A percentile compares a stretch with the other conserved stretches of the same genome.
These are phyloP conservation scores for Cliona cf. orientalis DNA, from an alignment of 37 sponge, comb jelly and placozoan species.

Conservation along the genomic window DNA sequence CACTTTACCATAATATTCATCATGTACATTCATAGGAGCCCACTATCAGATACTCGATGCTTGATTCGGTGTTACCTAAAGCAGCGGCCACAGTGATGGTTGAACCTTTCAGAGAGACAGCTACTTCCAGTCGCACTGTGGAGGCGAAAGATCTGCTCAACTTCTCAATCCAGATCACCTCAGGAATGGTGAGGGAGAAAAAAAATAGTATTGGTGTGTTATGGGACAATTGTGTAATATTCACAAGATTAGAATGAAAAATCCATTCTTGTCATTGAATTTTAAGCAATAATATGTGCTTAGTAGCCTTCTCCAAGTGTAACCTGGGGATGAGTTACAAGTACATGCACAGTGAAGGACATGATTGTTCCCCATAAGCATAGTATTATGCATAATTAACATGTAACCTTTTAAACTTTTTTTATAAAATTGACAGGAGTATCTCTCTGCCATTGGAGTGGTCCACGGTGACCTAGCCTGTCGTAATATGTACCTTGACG, in stretches of 20 bases:
- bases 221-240: not conserved
- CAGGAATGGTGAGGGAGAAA: slow-evolving; percentile 42
- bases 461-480: slow-evolving; percentile 76
- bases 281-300: not conserved
- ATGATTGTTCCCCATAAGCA: not conserved
- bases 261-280: not conserved
- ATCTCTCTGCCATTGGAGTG: slow-evolving; percentile 48
- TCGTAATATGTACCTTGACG: slow-evolving; percentile 62
- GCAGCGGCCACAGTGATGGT: too few relatives aligned
- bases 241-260: not conserved
- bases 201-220: not conserved
- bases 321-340: not conserved
- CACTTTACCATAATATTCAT: too few relatives aligned
- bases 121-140: too few relatives aligned
- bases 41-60: too few relatives aligned
- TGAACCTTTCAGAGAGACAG: too few relatives aligned
- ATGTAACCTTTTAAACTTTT: not conserved
- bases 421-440: slow-evolving; percentile 41
- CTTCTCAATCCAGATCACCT: slow-evolving; percentile 23
- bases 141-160: slow-evolving; percentile 5
- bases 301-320: not conserved
- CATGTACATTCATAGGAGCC: too few relatives aligned
- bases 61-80: too few relatives aligned
- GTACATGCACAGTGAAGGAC: not conserved
- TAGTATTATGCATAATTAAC: not conserved